These are phyloP conservation scores for Andricus quercusramuli DNA, from an alignment of 2,888 invertebrate genomes.

Conservation along the genomic window DNA sequence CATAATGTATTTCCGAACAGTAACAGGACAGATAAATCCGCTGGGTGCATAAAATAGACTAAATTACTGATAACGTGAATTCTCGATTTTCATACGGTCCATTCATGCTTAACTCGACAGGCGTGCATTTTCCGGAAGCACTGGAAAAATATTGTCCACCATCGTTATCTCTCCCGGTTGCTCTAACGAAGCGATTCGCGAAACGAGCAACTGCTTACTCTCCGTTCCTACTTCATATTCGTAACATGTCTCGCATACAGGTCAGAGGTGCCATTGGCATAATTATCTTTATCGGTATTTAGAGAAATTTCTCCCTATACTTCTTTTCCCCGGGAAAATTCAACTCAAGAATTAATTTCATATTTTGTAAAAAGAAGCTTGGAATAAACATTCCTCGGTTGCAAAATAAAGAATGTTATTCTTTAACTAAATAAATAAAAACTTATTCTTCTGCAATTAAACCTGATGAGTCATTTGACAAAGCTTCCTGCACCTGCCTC, in stretches of 20 bases:
- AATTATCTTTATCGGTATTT: slow-evolving; percentile 19
- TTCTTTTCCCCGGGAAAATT: not conserved
- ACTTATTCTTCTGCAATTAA: too few species aligned
- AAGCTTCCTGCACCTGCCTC: too few species aligned
- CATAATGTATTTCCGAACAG: not conserved
- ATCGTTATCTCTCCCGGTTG: slow-evolving; percentile 32
- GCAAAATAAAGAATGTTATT: too few species aligned
- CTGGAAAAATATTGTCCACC: slow-evolving; percentile 30
- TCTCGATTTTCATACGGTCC: slow-evolving; percentile 23
- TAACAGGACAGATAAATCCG: slow-evolving; percentile 12
- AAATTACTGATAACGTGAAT: slow-evolving; percentile 22
- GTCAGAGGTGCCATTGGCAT: slow-evolving; percentile 4
- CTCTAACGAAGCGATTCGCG: slow-evolving; percentile 31
- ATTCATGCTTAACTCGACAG: not conserved
- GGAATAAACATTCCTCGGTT: not conserved
- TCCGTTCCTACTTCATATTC: not conserved
- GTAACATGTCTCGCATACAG: slow-evolving; percentile 17
- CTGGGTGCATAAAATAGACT: slow-evolving; percentile 12
- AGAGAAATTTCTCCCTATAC: not conserved
- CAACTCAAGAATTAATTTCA: not conserved
- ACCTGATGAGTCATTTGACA: too few species aligned
- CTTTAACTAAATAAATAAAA: too few species aligned
- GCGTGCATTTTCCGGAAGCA: not conserved
- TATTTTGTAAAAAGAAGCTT: not conserved
- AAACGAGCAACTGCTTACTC: slow-evolving; percentile 21